A percentile compares a stretch with the other conserved stretches of the same genome.
Evolutionary conservation across 1,140 invertebrate species (phyloP).

Genomic region (Drosophila neocordata): DNA sequence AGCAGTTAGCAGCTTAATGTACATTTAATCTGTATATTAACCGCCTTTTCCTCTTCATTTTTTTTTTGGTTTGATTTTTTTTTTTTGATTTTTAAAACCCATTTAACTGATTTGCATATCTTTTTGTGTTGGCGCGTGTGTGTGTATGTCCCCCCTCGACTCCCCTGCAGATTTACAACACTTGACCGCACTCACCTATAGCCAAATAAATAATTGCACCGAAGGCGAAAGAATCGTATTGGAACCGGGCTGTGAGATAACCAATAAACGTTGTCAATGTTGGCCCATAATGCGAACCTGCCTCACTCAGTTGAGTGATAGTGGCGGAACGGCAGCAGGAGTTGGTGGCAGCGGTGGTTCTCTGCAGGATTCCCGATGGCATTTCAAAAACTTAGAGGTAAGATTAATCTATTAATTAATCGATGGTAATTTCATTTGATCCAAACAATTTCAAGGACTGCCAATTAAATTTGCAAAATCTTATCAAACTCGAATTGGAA

Average conservation of each 20-base stretch:
- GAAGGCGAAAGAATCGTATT: constrained; percentile 70
- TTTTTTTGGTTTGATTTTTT: background rate
- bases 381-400: constrained; percentile 80
- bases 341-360: constrained; percentile 24
- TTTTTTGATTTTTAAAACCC: constrained; percentile 3
- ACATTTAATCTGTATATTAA: constrained; percentile 48
- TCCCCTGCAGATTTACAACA: constrained; percentile 66
- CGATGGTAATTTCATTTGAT: background rate
- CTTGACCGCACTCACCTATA: constrained; percentile 67
- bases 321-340: constrained; percentile 33
- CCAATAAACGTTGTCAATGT: constrained; percentile 80
- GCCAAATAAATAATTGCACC: constrained; percentile 68
- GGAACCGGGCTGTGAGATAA: constrained; percentile 80
- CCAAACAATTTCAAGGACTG: constrained; percentile 71
- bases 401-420: background rate
- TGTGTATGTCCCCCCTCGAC: background rate
- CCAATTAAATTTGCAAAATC: constrained; percentile 81
- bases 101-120: constrained; percentile 22
- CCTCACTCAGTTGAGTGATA: constrained; percentile 58
- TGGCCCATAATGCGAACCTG: constrained; percentile 77
- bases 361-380: constrained; percentile 69
- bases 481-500: constrained; percentile 79
- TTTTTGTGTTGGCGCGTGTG: constrained; percentile 1
- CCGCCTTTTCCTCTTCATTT: too few species aligned
- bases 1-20: constrained; percentile 34